Conservation (phyloP, 1,140 invertebrate species). For the Magallana angulata region DNA sequence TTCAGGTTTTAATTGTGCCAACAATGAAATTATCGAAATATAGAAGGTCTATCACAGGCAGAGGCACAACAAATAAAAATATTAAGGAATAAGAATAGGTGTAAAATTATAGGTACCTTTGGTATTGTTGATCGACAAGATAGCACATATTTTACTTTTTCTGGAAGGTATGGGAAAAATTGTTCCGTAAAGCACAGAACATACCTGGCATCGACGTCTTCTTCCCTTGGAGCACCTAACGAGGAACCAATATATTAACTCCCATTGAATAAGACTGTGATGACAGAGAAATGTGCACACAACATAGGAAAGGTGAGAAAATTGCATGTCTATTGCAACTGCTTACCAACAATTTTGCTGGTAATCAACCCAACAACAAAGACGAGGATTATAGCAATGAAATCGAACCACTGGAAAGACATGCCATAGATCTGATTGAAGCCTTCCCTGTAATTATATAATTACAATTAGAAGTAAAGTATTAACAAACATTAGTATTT, state of each 20-base stretch:
- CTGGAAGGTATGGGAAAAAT: conserved; percentile 5
- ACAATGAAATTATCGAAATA: background rate
- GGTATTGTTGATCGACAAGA: conserved; percentile 10
- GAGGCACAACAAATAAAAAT: background rate
- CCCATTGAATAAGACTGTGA: background rate
- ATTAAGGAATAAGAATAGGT: background rate
- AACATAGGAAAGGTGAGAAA: background rate
- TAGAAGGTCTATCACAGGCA: background rate
- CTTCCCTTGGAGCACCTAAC: background rate
- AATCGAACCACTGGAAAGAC: conserved; percentile 16
- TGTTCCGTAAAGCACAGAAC: conserved; percentile 14
- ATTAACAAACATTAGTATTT: too few species aligned
- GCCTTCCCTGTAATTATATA: background rate
- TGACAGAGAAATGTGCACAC: background rate
- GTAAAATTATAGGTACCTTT: conserved; percentile 6
- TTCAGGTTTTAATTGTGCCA: background rate
- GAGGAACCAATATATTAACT: background rate
- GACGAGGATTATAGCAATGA: background rate
- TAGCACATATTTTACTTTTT: background rate
- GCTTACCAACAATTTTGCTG: conserved; percentile 25
- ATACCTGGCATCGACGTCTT: background rate
- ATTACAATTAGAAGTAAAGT: background rate
- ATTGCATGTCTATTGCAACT: background rate
- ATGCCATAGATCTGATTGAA: background rate
- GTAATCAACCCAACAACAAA: background rate